These are phyloP conservation scores for Drepana arcuata DNA, from an alignment of 1,140 invertebrate species.

Conservation along the genomic window DNA sequence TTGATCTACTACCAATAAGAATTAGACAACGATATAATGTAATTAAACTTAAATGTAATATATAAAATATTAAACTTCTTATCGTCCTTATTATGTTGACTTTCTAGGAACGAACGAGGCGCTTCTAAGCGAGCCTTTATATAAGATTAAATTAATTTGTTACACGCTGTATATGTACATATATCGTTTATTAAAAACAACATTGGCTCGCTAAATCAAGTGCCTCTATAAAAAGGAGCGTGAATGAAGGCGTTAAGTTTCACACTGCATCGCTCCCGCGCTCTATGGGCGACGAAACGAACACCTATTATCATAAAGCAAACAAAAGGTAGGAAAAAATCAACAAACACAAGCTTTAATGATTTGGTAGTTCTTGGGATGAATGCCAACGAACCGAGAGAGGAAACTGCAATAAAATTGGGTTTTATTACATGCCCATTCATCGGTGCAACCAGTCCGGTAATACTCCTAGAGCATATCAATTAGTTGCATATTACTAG, in stretches of 20 bases:
- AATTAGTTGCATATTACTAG: constrained; percentile 18
- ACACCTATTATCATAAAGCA: constrained; percentile 69
- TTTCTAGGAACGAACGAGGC: too few relatives aligned
- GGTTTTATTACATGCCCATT: constrained; percentile 42
- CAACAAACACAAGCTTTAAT: constrained; percentile 63
- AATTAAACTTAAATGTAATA: too few relatives aligned
- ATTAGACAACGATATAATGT: too few relatives aligned
- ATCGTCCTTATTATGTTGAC: too few relatives aligned
- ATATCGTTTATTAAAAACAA: constrained; percentile 49
- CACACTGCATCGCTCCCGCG: constrained; percentile 54
- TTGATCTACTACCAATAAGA: too few relatives aligned
- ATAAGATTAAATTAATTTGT: too few relatives aligned
- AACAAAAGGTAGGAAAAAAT: constrained; percentile 61
- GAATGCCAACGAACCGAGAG: constrained; percentile 53
- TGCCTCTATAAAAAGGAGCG: constrained; percentile 50
- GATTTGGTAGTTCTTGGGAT: constrained; percentile 54
- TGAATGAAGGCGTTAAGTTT: constrained; percentile 67
- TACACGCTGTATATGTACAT: too few relatives aligned
- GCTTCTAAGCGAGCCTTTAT: too few relatives aligned
- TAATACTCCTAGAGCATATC: constrained; percentile 16
- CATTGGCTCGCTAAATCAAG: constrained; percentile 56
- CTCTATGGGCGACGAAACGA: constrained; percentile 38
- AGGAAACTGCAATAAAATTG: constrained; percentile 60
- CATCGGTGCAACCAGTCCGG: constrained; percentile 18
- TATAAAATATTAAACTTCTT: too few relatives aligned